Conservation (phyloP, 1,140 invertebrate species). For the Calliphora vicina region DNA sequence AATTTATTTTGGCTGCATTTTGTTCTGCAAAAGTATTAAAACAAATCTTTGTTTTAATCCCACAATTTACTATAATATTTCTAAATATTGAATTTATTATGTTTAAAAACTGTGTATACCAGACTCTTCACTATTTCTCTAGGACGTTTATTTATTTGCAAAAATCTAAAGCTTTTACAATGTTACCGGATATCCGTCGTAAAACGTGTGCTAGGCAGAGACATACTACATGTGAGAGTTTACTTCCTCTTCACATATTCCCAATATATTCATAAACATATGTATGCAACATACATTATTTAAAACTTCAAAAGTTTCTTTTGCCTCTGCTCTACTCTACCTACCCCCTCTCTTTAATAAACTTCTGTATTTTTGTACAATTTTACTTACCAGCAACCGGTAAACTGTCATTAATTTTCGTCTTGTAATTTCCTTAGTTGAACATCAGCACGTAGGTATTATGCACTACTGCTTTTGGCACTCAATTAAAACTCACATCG, state of each 20-base stretch:
- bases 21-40: too few relatives aligned
- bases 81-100: too few relatives aligned
- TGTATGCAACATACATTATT: background rate
- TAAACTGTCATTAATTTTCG: constrained; percentile 35
- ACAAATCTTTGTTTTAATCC: too few relatives aligned
- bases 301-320: background rate
- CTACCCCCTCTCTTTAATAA: background rate
- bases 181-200: background rate
- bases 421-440: constrained; percentile 34
- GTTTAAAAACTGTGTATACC: too few relatives aligned
- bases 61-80: too few relatives aligned
- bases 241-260: background rate
- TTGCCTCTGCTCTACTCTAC: background rate
- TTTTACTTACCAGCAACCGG: constrained; percentile 10
- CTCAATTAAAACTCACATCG: constrained; percentile 25
- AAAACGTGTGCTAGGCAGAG: background rate
- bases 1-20: too few relatives aligned
- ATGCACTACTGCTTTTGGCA: constrained; percentile 31
- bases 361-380: background rate
- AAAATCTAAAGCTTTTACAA: background rate
- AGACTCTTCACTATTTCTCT: too few relatives aligned
- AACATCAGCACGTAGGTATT: constrained; percentile 28
- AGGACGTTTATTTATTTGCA: too few relatives aligned
- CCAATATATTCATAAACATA: background rate
- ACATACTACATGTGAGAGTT: background rate